These are phyloP conservation scores for Holcopasites calliopsidis DNA, from an alignment of 1,140 invertebrate genomes.

Conservation along the genomic window DNA sequence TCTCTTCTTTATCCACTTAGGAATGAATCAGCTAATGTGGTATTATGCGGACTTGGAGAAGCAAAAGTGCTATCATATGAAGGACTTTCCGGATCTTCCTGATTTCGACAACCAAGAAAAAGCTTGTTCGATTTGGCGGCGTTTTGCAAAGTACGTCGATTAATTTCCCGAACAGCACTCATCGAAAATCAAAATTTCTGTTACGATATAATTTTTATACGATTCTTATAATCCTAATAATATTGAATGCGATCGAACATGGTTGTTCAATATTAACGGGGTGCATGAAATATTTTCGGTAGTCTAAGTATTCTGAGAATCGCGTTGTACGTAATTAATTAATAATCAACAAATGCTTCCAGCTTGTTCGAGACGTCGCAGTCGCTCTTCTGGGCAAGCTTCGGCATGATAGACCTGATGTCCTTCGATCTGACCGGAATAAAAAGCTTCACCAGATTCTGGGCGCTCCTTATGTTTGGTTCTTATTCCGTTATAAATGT, in stretches of 20 bases:
- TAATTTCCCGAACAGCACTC: too few species aligned
- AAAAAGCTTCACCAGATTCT: conserved; percentile 93
- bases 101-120: conserved; percentile 90
- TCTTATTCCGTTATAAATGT: conserved; percentile 95
- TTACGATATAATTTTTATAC: too few species aligned
- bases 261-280: too few species aligned
- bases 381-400: conserved; percentile 96
- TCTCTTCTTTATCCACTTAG: conserved; percentile 74
- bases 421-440: conserved; percentile 92
- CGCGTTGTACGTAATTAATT: too few species aligned
- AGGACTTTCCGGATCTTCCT: conserved; percentile 80
- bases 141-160: conserved; percentile 91
- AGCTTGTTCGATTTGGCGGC: conserved; percentile 91
- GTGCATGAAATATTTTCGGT: too few species aligned
- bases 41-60: conserved; percentile 96
- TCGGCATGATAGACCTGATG: conserved; percentile 93
- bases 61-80: conserved; percentile 88
- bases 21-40: conserved; percentile 95
- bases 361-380: conserved; percentile 97
- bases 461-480: conserved; percentile 93
- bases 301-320: too few species aligned
- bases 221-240: too few species aligned
- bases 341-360: conserved; percentile 71
- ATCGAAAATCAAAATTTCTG: too few species aligned
- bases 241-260: too few species aligned